A percentile compares a stretch with the other conserved stretches of the same genome.
These are phyloP conservation scores for Anabacerthia variegaticeps DNA, from an alignment of 2,797 vertebrate species.

Conservation along the genomic window DNA sequence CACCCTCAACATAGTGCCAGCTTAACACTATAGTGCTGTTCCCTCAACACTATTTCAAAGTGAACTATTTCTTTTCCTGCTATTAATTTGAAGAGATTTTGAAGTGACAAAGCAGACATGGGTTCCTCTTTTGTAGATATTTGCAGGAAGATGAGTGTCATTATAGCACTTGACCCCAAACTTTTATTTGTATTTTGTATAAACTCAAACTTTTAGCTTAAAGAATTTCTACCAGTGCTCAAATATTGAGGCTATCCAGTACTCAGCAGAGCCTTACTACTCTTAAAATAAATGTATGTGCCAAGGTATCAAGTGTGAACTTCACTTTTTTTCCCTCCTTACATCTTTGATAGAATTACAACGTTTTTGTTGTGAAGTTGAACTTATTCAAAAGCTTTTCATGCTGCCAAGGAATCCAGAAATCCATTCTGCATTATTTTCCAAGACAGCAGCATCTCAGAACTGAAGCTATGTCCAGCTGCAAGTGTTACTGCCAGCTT, in stretches of 20 bases:
- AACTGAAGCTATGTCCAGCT: neutral
- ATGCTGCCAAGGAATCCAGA: neutral
- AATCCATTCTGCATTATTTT: neutral
- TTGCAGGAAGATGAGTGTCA: neutral
- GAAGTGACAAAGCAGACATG: rapidly evolving
- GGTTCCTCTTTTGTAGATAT: neutral
- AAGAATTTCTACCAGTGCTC: neutral
- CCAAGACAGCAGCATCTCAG: neutral
- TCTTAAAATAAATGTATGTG: neutral
- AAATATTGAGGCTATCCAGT: neutral
- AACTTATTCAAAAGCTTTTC: neutral
- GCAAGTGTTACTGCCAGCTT: neutral
- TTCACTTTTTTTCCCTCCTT: neutral
- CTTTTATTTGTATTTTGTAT: neutral
- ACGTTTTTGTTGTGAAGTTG: neutral
- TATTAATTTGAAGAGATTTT: neutral
- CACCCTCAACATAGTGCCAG: neutral
- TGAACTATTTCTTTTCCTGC: neutral
- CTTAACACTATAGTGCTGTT: neutral
- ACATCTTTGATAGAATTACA: rapidly evolving
- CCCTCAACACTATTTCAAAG: neutral
- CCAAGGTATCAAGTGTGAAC: neutral
- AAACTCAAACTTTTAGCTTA: neutral
- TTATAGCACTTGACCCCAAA: neutral
- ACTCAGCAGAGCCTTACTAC: neutral